Conservation (phyloP, 2,888 invertebrate species). For the Nysson spinosus region DNA sequence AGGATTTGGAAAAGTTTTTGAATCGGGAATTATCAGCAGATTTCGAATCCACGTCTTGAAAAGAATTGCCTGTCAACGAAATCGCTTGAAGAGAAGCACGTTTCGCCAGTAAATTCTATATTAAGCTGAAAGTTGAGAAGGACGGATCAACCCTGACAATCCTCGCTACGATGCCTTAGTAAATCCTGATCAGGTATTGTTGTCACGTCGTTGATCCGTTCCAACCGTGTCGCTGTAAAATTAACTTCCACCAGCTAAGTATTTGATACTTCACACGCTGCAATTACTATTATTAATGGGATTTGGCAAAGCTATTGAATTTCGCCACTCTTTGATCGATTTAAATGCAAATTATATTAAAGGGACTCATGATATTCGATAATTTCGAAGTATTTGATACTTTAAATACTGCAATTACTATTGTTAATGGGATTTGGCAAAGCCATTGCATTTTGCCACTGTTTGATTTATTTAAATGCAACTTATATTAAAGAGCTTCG, state of each 20-base stretch:
- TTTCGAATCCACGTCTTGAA: background rate
- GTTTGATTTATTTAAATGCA: no score
- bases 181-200: slow-evolving; percentile 25
- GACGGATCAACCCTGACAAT: slow-evolving; percentile 25
- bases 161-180: background rate
- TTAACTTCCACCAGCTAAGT: slow-evolving; percentile 2
- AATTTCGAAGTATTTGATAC: no score
- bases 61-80: slow-evolving; percentile 1
- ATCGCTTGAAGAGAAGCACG: slow-evolving; percentile 32
- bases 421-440: no score
- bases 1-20: background rate
- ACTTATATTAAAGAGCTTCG: no score
- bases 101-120: slow-evolving; percentile 41
- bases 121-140: slow-evolving; percentile 19
- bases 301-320: no score
- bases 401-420: no score
- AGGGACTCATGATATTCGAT: no score
- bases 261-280: no score
- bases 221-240: background rate
- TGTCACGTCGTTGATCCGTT: slow-evolving; percentile 27
- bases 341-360: no score
- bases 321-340: no score
- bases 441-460: no score
- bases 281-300: no score
- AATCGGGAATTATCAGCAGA: background rate